A percentile compares a stretch with the other conserved stretches of the same genome.
Conservation (phyloP, 2,888 invertebrate species). For the Heteropelma amictum region DNA sequence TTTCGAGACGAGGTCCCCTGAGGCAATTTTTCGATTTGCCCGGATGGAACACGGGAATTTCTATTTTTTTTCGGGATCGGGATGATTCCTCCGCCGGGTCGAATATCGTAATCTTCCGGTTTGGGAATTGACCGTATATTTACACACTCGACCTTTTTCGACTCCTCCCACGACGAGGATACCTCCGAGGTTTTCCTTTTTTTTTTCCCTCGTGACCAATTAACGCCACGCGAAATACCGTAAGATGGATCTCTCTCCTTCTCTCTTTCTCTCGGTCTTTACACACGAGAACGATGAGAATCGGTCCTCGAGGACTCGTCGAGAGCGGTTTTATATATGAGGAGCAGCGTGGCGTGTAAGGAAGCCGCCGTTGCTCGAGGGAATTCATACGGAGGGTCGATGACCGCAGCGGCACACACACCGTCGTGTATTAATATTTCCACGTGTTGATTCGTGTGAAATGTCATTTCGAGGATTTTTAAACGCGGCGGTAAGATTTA, state of each 20-base stretch:
- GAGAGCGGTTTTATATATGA: slow-evolving; percentile 21
- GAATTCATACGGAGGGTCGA: slow-evolving; percentile 48
- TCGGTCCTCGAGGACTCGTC: slow-evolving; percentile 24
- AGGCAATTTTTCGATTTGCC: too few species aligned
- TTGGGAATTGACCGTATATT: too few species aligned
- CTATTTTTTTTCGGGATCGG: too few species aligned
- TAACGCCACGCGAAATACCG: slow-evolving; percentile 61
- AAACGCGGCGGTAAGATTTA: too few species aligned
- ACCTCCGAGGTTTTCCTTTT: background rate
- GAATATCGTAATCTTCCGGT: too few species aligned
- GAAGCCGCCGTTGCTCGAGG: slow-evolving; percentile 53
- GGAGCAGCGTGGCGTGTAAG: slow-evolving; percentile 20
- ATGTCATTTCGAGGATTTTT: too few species aligned
- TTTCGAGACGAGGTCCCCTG: too few species aligned
- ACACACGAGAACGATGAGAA: slow-evolving; percentile 37
- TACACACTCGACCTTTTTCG: slow-evolving; percentile 9
- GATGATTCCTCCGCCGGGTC: too few species aligned
- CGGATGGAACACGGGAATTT: too few species aligned
- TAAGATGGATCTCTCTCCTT: slow-evolving; percentile 35
- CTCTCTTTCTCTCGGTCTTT: too few species aligned
- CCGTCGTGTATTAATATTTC: too few species aligned
- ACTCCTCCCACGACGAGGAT: background rate
- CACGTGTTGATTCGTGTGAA: too few species aligned
- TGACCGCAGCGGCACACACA: slow-evolving; percentile 37
- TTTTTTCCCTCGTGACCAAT: slow-evolving; percentile 48